Evolutionary conservation across 1,140 invertebrate genomes (phyloP), one percentile per base, ranked within the genome.

Genomic region (Lordiphosa clarofinis): DNA sequence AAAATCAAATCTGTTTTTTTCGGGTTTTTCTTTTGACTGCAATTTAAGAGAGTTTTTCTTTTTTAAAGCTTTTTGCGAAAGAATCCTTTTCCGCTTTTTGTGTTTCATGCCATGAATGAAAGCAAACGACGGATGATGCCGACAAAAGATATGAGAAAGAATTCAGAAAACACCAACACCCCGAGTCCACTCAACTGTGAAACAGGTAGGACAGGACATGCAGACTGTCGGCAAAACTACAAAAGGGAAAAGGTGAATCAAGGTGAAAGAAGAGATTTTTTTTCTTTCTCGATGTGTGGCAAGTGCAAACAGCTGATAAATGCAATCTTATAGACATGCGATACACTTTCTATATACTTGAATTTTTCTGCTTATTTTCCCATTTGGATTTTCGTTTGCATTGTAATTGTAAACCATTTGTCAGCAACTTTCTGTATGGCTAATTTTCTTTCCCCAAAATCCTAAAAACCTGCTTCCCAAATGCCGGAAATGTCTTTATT

Each of bases 321-420:
- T 31, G 52, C 28, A 50, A 37, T 49, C 37, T 19, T 19, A 36
- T 38, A 13, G 58, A 64, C 13, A 72, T 44, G 56, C 55, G 73
- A 72, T 72, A 76, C 46, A 42, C 52, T 54, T 69, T 66, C 43
- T 44, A 13, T 52, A n/a, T n/a, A 9, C 33, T 52, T 48, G 46
- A 19, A 1, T 39, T 37, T 58, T 28, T 46, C 28, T 43, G 21
- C 19, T 35, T 2, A 1, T 15, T 19, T 39, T 57, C 28, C 24
- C 12, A 56, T 56, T 64, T 13, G 12, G 28, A 52, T 40, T 50
- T 66, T 43, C 52, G 56, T 78, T 78, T 73, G 78, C 64, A 28
- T 64, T 84, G 73, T 70, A 82, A 82, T 84, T 73, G 73, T 84
- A 73, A 84, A 70, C 76, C 78, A 73, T 82, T 82, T 82, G 78